Conservation (phyloP, 2,113 vertebrate genomes). For the Menidia beryllina region DNA sequence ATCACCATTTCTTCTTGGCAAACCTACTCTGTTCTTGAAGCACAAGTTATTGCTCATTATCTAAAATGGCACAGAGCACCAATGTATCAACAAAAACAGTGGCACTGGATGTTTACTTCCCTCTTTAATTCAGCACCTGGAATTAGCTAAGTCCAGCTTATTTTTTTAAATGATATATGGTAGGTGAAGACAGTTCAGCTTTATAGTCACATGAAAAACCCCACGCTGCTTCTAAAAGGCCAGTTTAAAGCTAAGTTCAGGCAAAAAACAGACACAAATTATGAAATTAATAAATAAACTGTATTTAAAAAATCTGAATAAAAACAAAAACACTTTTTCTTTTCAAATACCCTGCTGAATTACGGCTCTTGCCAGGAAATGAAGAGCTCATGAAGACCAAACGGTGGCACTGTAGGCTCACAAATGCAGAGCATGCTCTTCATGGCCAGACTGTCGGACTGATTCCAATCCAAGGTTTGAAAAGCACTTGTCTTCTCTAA, state of each 20-base stretch:
- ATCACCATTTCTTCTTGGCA: conserved; percentile 76
- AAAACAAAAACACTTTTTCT: conserved; percentile 17
- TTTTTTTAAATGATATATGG: conserved; percentile 32
- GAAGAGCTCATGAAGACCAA: conserved; percentile 55
- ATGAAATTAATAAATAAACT: neutral
- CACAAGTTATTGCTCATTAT: conserved; percentile 79
- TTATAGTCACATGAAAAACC: conserved; percentile 17
- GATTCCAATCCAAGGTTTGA: conserved; percentile 84
- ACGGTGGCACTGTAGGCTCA: conserved; percentile 81
- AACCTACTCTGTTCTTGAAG: conserved; percentile 73
- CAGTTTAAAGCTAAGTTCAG: conserved; percentile 21
- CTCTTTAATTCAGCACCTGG: conserved; percentile 64
- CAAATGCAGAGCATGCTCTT: conserved; percentile 60
- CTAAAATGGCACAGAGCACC: conserved; percentile 65
- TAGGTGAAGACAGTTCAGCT: conserved; percentile 12
- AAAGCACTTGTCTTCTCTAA: conserved; percentile 86
- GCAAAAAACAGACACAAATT: conserved; percentile 31
- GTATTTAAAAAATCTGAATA: neutral
- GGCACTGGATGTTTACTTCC: conserved; percentile 42
- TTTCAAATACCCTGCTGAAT: conserved; percentile 2
- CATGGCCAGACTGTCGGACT: conserved; percentile 56
- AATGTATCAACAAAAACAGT: conserved; percentile 70
- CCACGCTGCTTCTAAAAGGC: neutral
- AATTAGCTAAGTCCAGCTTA: conserved; percentile 41
- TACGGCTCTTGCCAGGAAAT: neutral